phyloP scores from a whole-genome alignment of 2,113 vertebrate species.

The Microcebus lehilahytsara region DNA sequence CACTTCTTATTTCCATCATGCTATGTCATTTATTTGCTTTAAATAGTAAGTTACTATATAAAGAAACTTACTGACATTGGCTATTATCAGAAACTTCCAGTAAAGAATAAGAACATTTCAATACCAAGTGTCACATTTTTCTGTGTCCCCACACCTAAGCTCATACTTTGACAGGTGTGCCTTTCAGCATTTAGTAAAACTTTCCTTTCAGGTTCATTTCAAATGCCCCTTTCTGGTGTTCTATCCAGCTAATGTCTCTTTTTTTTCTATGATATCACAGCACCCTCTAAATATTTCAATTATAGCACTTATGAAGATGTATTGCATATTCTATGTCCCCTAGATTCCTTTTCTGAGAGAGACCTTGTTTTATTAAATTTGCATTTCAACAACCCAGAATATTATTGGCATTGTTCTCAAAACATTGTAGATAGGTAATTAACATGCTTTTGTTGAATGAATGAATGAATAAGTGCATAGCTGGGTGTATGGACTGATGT shows the following conservation, averaged over 20 bases:
- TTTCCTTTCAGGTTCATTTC: not conserved
- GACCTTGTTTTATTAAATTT: not conserved
- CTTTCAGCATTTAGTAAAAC: not conserved
- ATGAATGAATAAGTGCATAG: not conserved
- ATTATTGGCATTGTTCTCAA: not conserved
- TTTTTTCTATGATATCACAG: not conserved
- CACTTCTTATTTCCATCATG: not conserved
- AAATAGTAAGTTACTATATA: slow-evolving; percentile 19
- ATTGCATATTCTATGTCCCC: accelerated
- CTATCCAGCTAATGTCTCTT: not conserved
- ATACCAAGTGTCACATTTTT: not conserved
- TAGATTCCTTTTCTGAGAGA: not conserved
- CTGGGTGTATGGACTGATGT: not conserved
- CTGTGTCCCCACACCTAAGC: not conserved
- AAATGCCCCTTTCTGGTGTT: not conserved
- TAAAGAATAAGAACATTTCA: not conserved
- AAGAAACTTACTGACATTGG: not conserved
- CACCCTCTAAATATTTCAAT: not conserved
- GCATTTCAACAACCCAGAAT: not conserved
- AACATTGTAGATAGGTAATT: not conserved
- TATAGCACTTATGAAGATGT: not conserved
- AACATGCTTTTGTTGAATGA: not conserved
- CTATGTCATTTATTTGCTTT: slow-evolving; percentile 15
- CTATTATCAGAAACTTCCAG: not conserved
- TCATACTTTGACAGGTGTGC: not conserved